phyloP scores from a whole-genome alignment of 2,797 vertebrate species.

The Corythornis leucogaster region DNA sequence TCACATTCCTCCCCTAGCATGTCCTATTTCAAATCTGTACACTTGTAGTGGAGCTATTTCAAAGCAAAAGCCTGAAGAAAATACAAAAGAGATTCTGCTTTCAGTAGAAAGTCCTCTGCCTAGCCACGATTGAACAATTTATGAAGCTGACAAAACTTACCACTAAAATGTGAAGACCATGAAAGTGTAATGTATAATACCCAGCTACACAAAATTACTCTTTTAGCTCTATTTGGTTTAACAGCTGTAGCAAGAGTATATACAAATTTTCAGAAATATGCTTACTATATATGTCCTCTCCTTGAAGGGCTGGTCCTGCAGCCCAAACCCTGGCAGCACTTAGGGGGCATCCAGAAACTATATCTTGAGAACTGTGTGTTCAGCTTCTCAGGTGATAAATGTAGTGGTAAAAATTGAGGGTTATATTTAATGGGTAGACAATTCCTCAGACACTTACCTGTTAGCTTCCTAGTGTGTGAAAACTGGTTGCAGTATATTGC shows the following conservation, averaged over 20 bases:
- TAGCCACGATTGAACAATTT: not conserved
- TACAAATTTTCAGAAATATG: not conserved
- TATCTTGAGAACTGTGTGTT: not conserved
- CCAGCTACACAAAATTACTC: not conserved
- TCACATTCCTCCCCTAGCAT: not conserved
- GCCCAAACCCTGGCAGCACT: not conserved
- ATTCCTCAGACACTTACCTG: not conserved
- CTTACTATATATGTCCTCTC: not conserved
- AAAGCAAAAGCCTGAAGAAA: not conserved
- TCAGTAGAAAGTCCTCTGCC: not conserved
- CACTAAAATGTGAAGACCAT: not conserved
- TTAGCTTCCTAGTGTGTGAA: not conserved
- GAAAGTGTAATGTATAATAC: not conserved
- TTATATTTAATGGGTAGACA: not conserved
- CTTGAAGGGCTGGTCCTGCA: not conserved
- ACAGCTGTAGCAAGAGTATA: not conserved
- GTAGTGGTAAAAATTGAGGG: not conserved
- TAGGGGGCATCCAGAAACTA: not conserved
- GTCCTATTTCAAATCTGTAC: not conserved
- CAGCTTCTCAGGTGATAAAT: not conserved
- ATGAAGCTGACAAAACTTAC: conserved; percentile 14
- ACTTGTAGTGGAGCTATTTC: not conserved
- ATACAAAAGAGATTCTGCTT: not conserved
- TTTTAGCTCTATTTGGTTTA: conserved; percentile 15
- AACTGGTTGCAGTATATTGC: not conserved